Base-by-base conservation (phyloP, 2,797 vertebrate genomes). In the Bradypodion pumilum region DNA sequence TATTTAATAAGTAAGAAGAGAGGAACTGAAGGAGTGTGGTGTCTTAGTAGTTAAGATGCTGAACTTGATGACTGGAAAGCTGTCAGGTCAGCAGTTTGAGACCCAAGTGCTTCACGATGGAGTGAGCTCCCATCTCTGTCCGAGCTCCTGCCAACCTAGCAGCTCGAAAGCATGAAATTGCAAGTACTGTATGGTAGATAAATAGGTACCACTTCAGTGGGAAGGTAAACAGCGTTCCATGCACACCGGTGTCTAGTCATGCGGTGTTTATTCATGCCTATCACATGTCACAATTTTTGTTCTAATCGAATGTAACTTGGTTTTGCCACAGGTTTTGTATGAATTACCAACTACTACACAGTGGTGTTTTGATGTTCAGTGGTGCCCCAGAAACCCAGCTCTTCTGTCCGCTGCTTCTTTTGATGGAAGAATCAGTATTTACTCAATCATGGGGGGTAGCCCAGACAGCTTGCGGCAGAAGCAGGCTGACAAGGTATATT, bases 351-450 rank as follows among this genome's bases (percentile, higher is more conserved):
- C 96, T 1, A 97, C 96, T 89, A 98, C 97, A 0, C 99, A 99
- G 92, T 99, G 99, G 99, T 99, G 98, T 92, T 99, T 99, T 68
- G 99, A 99, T 85, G 97, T 99, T 91, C 98, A 99, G 96, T 99
- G 98, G 98, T 99, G 98, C 85, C 98, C 98, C 12, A 97, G 98
- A 81, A 99, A 99, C 91, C 99, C 98, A 0, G 97, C 98, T 0
- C 93, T 99, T 85, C 94, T 99, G 81, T 99, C 98, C 3, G 98
- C 97, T 0, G 99, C 99, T 1, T 96, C 98, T 19, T 99, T 99
- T 0, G 98, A 99, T 6, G 98, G 98, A 1, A 96, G 95, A 66
- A 97, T 99, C 89, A 97, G 97, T 65, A 68, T 99, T 92, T 99
- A 98, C 78, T 99, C 99, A 81, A 97, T 99, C 93, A 99, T 99